Evolutionary conservation across 2,888 invertebrate genomes (phyloP), one percentile per base, ranked within the genome.

Genomic region (Quadroppia sp.): DNA sequence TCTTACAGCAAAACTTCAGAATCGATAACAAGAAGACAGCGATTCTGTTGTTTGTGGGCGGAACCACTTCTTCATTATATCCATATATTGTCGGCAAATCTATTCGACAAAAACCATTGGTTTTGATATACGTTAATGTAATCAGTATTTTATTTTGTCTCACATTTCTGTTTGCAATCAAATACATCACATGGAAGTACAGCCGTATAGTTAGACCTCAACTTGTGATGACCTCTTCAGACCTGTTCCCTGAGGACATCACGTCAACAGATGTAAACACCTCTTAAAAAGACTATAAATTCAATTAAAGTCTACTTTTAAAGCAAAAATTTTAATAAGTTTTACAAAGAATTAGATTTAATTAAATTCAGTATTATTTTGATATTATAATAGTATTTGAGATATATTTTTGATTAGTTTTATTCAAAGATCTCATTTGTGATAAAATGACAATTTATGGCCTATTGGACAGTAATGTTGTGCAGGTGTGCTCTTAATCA

Each of bases 91-190:
- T 69, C 15, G 69, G 69, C n/a, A 45, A 6, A 15, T 69, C 45
- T 1, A 69, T 69, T 6, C 1, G 20, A 1, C 6, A 25, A 3
- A 42, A n/a, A 20, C 69, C 69, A 25, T 45, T 69, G 25, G 69
- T 69, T 2, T 42, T 42, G 1, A 69, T 69, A 23, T 69, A 42
- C 25, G 25, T 69, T 15, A 69, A 69, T 69, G 36, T 69, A 25
- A 45, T 45, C 45, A 69, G 69, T 69, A 69, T 69, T 69, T 13
- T 42, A 2, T 69, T 69, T 9, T 69, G 69, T 69, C 9, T 69
- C 11, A 20, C 45, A 13, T 28, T 69, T 13, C 25, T 69, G 17
- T 42, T 69, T 25, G 1, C 36, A 13, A 69, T 69, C 25, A 23
- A 36, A 45, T 45, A 45, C 28, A 69, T 69, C 13, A 69, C 28